Evolutionary conservation across 2,888 invertebrate genomes (phyloP).

Genomic region (Achlya flavicornis): DNA sequence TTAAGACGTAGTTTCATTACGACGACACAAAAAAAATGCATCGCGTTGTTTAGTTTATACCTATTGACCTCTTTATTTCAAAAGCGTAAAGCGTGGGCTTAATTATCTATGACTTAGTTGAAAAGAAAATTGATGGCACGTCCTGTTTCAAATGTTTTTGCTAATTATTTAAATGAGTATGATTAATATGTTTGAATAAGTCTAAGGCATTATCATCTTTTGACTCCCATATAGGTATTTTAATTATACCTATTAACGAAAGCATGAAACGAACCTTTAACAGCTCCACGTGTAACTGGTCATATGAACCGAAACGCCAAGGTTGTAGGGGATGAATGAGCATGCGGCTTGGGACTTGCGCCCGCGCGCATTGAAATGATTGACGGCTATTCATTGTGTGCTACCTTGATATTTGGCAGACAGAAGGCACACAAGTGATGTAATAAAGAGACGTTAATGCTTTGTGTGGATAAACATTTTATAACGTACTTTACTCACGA

Average conservation of each 20-base stretch:
- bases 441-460: conserved; percentile 7
- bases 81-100: conserved; percentile 9
- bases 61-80: conserved; percentile 2
- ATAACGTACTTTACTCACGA: too few species aligned
- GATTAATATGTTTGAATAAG: neutral
- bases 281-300: conserved; percentile 49
- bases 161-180: neutral
- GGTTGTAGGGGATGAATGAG: conserved; percentile 41
- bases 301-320: conserved; percentile 52
- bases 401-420: neutral
- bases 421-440: conserved; percentile 17
- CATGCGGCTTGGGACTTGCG: conserved; percentile 26
- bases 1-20: conserved; percentile 56
- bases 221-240: neutral
- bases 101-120: neutral
- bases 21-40: conserved; percentile 13
- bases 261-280: conserved; percentile 28
- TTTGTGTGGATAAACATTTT: too few species aligned
- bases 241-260: too few species aligned
- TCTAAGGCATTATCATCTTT: neutral
- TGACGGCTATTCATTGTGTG: neutral
- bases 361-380: conserved; percentile 22
- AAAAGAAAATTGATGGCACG: neutral
- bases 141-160: neutral
- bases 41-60: conserved; percentile 4